Evolutionary conservation across 2,797 vertebrate species (phyloP), one percentile per base, ranked within the genome.

Genomic region (Geotrypetes seraphini): DNA sequence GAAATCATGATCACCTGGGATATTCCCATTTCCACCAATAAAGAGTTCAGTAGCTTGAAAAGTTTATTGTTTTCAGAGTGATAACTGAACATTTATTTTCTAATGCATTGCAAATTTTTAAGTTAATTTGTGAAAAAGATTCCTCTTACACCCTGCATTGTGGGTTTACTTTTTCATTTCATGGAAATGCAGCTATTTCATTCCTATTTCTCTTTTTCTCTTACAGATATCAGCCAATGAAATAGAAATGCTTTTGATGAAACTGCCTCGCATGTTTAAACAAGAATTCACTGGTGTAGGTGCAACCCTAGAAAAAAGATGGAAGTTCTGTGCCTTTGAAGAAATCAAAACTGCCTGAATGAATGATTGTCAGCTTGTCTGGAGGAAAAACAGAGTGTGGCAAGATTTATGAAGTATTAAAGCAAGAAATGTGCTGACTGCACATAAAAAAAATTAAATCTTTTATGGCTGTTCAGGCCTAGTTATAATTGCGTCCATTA

Each of bases 261-360:
- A 88, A 34, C 79, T 96, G 56, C 93, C 93, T 12, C 71, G 61
- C 45, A 92, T 96, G 90, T 97, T 97, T 63, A 82, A 88, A 24
- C 92, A 96, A 75, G 92, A 96, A 63, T 89, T 97, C 70, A 93
- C 89, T 4, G 94, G 94, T 1, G 92, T 97, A 5, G 92, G 94
- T 10, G 92, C 94, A 3, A 95, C 88, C 1, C 69, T 97, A 78
- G 94, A 97, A 57, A 97, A 96, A 57, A 85, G 91, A 7, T 97
- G 94, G 94, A 97, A 93, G 72, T 86, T 97, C 69, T 96, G 91
- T 53, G 94, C 91, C 50, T 97, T 97, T 19, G 87, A 94, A 69
- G 86, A 83, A 62, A 85, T 96, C 42, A 83, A 91, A 39, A 88
- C 88, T 2, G 42, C 78, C 50, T 93, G 87, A 89, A 71, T 28